Evolutionary conservation across 2,888 invertebrate genomes (phyloP), one percentile per base, ranked within the genome.

Genomic region (Marasmarcha lunaedactyla): DNA sequence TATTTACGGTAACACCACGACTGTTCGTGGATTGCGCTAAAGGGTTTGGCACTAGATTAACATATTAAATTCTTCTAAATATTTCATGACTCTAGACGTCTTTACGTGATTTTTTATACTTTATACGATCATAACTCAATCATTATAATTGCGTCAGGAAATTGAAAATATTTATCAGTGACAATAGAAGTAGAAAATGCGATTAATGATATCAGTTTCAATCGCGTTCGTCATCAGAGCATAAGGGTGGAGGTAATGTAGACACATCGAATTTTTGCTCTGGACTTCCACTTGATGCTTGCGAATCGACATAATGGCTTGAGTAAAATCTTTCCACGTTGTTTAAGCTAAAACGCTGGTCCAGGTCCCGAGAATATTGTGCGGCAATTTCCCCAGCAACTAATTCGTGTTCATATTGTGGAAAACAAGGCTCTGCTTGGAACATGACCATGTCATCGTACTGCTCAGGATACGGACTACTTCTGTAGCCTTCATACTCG

Each of bases 221-320:
- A 49, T 87, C 86, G 52, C 89, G 89, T 59, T 92, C 91, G 57
- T 90, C 90, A 52, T 92, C 91, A 40, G 88, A 87, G 55, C 92
- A 86, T 47, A 91, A 78, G 39, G 92, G 92, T 39, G 92, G 92
- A n/a, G 92, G 92, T 54, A 92, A 86, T 15, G 88, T 89, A 26
- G 90, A 87, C 13, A 92, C 89, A 56, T 92, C 91, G 59, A 92
- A 89, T 58, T 87, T 87, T 41, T 88, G 88, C 49, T 91, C 92
- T n/a, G 88, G 89, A 41, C 89, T 76, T 62, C 90, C 85, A 63
- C 87, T 84, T 51, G 87, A 71, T 55, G 89, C 85, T 63, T 91
- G 86, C 53, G 85, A 84, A 70, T 89, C 76, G 49, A 87, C 68
- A 60, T 87, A 64, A 51, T 83, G 63, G 72, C 86, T 69, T 64